These are phyloP conservation scores for Microplitis deprimator DNA, from an alignment of 2,888 invertebrate genomes.

Conservation along the genomic window DNA sequence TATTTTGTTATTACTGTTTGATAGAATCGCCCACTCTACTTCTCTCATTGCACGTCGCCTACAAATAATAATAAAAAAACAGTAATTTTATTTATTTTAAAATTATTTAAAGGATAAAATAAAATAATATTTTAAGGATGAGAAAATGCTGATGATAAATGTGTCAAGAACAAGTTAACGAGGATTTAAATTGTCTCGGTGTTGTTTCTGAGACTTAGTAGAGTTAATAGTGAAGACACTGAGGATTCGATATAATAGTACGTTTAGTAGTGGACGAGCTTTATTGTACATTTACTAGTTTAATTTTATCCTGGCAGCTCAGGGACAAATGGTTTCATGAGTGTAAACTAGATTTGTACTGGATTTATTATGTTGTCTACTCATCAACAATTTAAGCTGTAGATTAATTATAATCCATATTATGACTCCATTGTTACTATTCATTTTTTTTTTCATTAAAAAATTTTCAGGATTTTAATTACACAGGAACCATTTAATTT, in stretches of 20 bases:
- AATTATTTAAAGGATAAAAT: not conserved
- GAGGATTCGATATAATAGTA: not conserved
- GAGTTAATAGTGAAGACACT: not conserved
- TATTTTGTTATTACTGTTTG: not conserved
- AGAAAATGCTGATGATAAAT: not conserved
- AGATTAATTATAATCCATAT: too few relatives aligned
- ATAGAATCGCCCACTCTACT: not conserved
- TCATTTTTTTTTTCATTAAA: too few relatives aligned
- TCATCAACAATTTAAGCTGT: too few relatives aligned
- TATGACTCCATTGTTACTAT: too few relatives aligned
- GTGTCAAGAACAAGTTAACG: not conserved
- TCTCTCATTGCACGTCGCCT: not conserved
- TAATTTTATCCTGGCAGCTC: too few relatives aligned
- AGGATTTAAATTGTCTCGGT: not conserved
- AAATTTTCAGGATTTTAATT: too few relatives aligned
- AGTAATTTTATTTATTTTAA: not conserved
- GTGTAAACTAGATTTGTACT: too few relatives aligned
- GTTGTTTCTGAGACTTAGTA: not conserved
- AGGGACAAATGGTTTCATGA: too few relatives aligned
- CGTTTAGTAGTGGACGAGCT: not conserved
- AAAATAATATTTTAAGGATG: not conserved
- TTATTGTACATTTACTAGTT: not conserved
- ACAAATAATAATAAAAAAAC: not conserved
- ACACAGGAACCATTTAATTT: too few relatives aligned
- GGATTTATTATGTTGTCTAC: too few relatives aligned